These are phyloP conservation scores for Neuroterus valhalla DNA, from an alignment of 1,140 invertebrate species.

Conservation along the genomic window DNA sequence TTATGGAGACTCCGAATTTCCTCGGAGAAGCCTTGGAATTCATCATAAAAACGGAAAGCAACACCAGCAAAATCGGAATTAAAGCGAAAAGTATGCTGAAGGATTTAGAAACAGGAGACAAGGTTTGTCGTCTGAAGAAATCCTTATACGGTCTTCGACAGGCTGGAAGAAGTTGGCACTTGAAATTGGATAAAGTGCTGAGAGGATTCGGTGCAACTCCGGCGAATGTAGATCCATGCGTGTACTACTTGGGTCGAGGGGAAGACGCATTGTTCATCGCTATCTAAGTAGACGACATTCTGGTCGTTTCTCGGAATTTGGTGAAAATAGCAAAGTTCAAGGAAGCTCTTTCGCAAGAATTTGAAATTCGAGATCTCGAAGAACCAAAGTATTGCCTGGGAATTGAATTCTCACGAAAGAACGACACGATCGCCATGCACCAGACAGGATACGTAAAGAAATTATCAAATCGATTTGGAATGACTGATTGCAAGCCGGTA, in stretches of 20 bases:
- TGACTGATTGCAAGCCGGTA: not conserved
- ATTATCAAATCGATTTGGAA: not conserved
- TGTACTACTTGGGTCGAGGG: not conserved
- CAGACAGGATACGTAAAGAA: constrained; percentile 10
- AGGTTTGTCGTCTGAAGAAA: too few relatives aligned
- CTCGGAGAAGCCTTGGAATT: not conserved
- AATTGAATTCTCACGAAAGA: constrained; percentile 31
- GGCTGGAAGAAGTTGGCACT: too few relatives aligned
- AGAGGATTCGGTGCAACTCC: not conserved
- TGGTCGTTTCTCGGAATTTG: too few relatives aligned
- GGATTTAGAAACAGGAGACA: too few relatives aligned
- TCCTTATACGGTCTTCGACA: too few relatives aligned
- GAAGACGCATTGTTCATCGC: constrained; percentile 21
- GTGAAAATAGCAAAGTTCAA: constrained; percentile 32
- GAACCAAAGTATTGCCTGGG: too few relatives aligned
- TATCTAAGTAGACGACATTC: too few relatives aligned
- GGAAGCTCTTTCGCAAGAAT: too few relatives aligned
- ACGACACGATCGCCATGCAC: not conserved
- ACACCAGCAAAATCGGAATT: not conserved
- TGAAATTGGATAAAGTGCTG: not conserved
- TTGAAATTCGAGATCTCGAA: too few relatives aligned
- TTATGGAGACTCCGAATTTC: constrained; percentile 43
- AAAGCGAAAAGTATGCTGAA: not conserved
- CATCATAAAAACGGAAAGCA: not conserved
- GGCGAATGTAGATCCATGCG: not conserved